Percentiles rank a stretch among this genome's conserved stretches.
Conservation (phyloP, 2,113 vertebrate genomes). For the Macroglossus sobrinus region DNA sequence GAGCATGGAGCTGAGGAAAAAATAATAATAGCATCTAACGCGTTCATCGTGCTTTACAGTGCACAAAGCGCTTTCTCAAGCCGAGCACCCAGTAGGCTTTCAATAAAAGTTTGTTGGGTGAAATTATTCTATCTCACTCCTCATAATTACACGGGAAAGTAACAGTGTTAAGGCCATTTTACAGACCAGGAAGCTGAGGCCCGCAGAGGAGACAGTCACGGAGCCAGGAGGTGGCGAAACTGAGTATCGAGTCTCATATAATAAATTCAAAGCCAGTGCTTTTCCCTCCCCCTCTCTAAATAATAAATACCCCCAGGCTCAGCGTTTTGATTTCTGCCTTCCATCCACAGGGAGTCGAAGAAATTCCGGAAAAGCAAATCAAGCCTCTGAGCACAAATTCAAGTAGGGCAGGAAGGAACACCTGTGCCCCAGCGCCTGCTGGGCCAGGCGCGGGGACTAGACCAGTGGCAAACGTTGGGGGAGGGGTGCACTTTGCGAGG, state of each 20-base stretch:
- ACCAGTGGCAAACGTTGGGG: fast-evolving
- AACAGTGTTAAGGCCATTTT: background rate
- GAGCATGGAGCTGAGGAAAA: background rate
- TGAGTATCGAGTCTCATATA: background rate
- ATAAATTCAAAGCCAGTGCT: background rate
- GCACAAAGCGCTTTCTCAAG: background rate
- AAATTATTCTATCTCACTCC: background rate
- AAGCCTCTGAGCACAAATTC: background rate
- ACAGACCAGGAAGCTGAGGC: slow-evolving; percentile 43
- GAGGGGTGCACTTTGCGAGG: background rate
- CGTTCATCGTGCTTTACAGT: background rate
- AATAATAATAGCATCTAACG: background rate
- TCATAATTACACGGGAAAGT: background rate
- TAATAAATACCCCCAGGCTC: background rate
- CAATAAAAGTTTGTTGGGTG: background rate
- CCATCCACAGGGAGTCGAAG: background rate
- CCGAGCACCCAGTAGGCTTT: background rate
- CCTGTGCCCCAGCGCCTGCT: background rate
- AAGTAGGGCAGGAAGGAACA: background rate
- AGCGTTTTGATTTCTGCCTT: background rate
- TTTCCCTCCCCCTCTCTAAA: background rate
- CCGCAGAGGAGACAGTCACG: background rate
- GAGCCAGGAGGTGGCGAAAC: slow-evolving; percentile 9
- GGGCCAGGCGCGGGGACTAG: fast-evolving
- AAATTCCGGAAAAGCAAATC: slow-evolving; percentile 33